A percentile compares a stretch with the other conserved stretches of the same genome.
phyloP scores from a whole-genome alignment of 2,888 invertebrate genomes.

The Thalpophila matura region DNA sequence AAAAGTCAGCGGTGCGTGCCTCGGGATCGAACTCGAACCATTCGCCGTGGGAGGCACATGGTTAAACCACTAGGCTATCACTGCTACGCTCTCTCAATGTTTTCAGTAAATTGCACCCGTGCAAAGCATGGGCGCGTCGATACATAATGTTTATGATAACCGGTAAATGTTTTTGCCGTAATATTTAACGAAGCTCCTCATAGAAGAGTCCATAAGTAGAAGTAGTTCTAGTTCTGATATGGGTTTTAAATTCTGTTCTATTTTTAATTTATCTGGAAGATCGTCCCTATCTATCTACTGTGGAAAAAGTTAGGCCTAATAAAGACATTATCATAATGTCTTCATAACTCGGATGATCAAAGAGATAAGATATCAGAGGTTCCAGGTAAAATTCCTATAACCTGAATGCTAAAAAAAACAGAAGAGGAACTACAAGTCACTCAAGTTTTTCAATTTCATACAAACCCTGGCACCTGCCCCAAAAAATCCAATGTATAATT shows the following conservation, averaged over 20 bases:
- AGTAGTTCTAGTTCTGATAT: no score
- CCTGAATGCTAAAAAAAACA: slow-evolving; percentile 37
- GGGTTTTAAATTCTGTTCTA: no score
- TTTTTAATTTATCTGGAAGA: no score
- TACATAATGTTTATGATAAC: neutral
- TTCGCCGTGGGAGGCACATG: no score
- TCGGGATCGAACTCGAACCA: no score
- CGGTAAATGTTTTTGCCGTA: neutral
- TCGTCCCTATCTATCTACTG: no score
- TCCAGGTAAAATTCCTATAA: slow-evolving; percentile 15
- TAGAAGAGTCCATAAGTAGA: no score
- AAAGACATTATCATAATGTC: neutral
- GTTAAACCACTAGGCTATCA: neutral
- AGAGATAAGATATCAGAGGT: neutral
- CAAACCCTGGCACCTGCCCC: slow-evolving; percentile 33
- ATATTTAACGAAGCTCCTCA: no score
- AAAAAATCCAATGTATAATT: slow-evolving; percentile 48
- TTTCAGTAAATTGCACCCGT: neutral
- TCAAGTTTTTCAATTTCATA: slow-evolving; percentile 40
- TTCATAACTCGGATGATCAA: neutral
- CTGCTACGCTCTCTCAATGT: neutral
- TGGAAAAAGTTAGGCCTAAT: no score
- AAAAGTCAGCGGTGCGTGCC: no score
- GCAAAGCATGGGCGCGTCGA: no score
- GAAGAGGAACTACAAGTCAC: slow-evolving; percentile 43